A percentile compares a stretch with the other conserved stretches of the same genome.
phyloP scores from a whole-genome alignment of 2,113 vertebrate genomes.

The Pardalotus punctatus region DNA sequence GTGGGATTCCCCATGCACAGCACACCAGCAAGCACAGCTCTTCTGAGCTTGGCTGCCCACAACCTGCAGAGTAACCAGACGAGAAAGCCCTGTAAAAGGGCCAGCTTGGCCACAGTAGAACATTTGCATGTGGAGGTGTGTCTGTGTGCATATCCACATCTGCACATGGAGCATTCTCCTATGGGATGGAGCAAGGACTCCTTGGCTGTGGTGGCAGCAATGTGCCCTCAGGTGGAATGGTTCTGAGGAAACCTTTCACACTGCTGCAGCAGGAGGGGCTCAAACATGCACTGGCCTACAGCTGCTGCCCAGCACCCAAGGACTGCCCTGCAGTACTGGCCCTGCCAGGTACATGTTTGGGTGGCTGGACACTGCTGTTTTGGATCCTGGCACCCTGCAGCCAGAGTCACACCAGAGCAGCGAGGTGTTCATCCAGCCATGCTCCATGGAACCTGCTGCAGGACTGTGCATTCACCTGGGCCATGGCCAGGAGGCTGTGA shows the following conservation, averaged over 20 bases:
- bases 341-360: not conserved
- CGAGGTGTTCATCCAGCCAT: accelerated
- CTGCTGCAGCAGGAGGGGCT: not conserved
- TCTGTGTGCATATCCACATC: not conserved
- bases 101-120: not conserved
- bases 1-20: not conserved
- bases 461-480: not conserved
- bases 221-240: accelerated
- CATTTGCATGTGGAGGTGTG: not conserved
- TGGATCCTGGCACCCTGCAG: not conserved
- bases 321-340: not conserved
- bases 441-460: not conserved
- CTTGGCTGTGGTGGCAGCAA: not conserved
- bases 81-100: not conserved
- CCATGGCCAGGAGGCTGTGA: accelerated
- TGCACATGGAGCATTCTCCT: not conserved
- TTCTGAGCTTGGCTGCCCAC: not conserved
- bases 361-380: not conserved
- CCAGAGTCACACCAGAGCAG: not conserved
- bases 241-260: not conserved
- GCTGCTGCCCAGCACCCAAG: not conserved
- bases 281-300: accelerated
- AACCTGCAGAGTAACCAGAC: not conserved
- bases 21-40: not conserved
- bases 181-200: not conserved